A percentile compares a stretch with the other conserved stretches of the same genome.
phyloP scores from a whole-genome alignment of 2,797 vertebrate genomes.

The Acanthiza pusilla region DNA sequence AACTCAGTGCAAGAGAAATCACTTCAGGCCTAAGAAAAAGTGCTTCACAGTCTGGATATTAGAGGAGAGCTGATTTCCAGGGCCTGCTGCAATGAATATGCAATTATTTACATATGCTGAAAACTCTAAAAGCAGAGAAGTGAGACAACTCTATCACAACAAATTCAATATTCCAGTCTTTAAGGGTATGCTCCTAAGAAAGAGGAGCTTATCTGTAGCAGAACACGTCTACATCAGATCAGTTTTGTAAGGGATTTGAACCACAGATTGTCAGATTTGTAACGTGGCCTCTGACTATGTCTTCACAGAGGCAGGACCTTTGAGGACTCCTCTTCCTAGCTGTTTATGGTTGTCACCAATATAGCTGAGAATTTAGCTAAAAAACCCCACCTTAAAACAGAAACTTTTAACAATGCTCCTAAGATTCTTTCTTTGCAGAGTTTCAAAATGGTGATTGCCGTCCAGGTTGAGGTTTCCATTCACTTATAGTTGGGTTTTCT shows the following conservation, averaged over 20 bases:
- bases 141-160: not conserved
- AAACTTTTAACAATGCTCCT: not conserved
- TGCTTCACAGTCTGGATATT: not conserved
- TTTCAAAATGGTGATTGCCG: not conserved
- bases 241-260: not conserved
- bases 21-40: not conserved
- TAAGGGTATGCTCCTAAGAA: not conserved
- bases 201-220: not conserved
- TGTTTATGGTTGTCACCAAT: not conserved
- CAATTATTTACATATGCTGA: not conserved
- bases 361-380: not conserved
- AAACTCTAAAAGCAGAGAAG: not conserved
- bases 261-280: not conserved
- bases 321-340: not conserved
- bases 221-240: not conserved
- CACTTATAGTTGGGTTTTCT: not conserved
- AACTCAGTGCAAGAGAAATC: not conserved
- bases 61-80: not conserved
- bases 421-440: not conserved
- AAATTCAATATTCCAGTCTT: not conserved
- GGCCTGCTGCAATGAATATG: not conserved
- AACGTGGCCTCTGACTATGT: not conserved
- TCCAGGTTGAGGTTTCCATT: not conserved
- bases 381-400: not conserved
- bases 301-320: not conserved